Base-by-base conservation (phyloP, 2,113 vertebrate species). In the Toxotes chatareus region DNA sequence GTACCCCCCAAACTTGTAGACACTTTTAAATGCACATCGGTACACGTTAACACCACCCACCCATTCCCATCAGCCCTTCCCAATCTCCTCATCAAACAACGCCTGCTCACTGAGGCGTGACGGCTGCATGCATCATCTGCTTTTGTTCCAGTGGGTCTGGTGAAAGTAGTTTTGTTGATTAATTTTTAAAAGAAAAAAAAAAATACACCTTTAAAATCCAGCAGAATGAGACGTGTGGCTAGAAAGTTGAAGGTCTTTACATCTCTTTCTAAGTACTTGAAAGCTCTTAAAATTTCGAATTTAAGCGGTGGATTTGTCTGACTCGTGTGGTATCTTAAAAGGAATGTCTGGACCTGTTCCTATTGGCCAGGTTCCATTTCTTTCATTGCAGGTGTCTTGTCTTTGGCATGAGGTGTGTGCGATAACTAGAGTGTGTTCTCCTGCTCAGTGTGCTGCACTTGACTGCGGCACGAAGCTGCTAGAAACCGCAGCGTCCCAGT, bases 361-460 rank as follows among this genome's bases (percentile, higher is more conserved):
- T 63, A 14, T 56, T 61, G 60, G 46, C 3, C 0, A 31, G 62
- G 51, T 51, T 82, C 51, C 46, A 70, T 57, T 81, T 73, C 27
- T 70, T 56, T 66, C 21, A 55, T 73, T 64, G 53, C 70, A 23
- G 19, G 60, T 64, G 12, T 73, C 73, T 80, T 78, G 63, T 27
- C 27, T 27, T 27, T 27, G 27, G 27, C 76, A 78, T 46, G 38
- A 74, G 73, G 27, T 64, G 68, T 7, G 76, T 32, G 38, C 65
- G 69, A 77, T 63, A n/a, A 65, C 32, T 72, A 4, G 34, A 64
- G 56, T 73, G 42, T 44, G 36, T 74, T 84, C 17, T 60, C 38
- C 40, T 42, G 27, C 74, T 68, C 84, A 70, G 73, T 32, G 21
- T 74, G 69, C 67, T 67, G 53, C 68, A 66, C 57, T 73, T 76